A percentile compares a stretch with the other conserved stretches of the same genome.
Conservation (phyloP, 2,888 invertebrate species). For the Pristionchus japonicus region DNA sequence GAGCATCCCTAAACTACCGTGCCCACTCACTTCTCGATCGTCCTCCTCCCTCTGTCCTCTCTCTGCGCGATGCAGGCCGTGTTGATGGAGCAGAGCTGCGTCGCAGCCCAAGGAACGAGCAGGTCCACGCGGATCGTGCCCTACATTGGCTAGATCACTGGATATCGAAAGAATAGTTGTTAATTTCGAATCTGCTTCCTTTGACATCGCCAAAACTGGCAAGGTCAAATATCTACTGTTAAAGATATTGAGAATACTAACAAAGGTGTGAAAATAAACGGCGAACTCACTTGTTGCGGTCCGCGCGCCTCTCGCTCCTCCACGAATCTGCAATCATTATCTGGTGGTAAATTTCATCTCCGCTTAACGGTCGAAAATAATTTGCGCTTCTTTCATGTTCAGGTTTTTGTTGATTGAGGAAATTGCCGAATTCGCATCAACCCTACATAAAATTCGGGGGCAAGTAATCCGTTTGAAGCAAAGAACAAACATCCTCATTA, state of each 20-base stretch:
- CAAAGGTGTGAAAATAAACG: not conserved
- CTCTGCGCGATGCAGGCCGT: constrained; percentile 8
- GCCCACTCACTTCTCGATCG: constrained; percentile 43
- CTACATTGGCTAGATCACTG: not conserved
- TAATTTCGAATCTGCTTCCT: not conserved
- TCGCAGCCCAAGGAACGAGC: constrained; percentile 23
- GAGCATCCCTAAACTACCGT: not conserved
- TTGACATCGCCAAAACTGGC: not conserved
- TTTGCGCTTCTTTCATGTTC: no score
- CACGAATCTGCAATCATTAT: not conserved
- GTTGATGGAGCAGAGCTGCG: constrained; percentile 4
- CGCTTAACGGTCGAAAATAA: no score
- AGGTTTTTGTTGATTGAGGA: not conserved
- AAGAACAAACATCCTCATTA: no score
- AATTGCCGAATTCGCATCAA: no score
- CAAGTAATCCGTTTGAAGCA: not conserved
- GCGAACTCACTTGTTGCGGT: not conserved
- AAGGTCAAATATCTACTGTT: not conserved
- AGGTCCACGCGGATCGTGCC: constrained; percentile 41
- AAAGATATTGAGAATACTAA: not conserved
- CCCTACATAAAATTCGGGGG: not conserved
- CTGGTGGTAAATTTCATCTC: not conserved
- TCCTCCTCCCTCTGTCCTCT: not conserved
- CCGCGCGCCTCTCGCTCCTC: constrained; percentile 19
- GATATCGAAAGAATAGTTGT: no score